Base-by-base conservation (phyloP, 2,113 vertebrate species). In the Mirounga angustirostris region DNA sequence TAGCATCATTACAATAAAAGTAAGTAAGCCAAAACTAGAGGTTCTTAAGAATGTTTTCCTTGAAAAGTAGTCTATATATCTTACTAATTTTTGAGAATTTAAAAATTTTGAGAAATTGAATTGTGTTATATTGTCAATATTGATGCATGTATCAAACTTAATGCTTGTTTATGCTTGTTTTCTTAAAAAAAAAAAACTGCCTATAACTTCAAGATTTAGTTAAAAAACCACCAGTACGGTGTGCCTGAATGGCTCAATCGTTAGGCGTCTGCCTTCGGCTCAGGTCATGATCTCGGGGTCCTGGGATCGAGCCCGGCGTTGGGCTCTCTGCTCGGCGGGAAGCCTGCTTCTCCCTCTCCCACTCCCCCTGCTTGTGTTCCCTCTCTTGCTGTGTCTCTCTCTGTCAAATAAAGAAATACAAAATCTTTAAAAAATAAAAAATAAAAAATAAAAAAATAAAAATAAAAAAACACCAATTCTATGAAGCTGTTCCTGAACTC, bases 1-100 rank as follows among this genome's bases (percentile, higher is more conserved):
- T 26, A 79, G 19, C 22, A 58, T 36, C 54, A 91, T 89, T 89
- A 63, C 21, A 84, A 84, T 83, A 87, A 87, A 96, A 69, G 24
- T 52, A 89, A 86, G 46, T 26, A 67, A 56, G 52, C n/a, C 28
- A 83, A 94, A 89, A 73, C 19, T 24, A 54, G 5, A 24, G 2
- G 21, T 59, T 85, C 36, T 93, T 26, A 74, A 79, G n/a, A 58
- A 89, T 40, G 1, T 69, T 59, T 36, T 80, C 26, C 4, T 88
- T 84, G 36, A 78, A 83, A 94, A 83, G 54, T 36, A 74, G n/a
- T 81, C 26, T 79, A 89, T 84, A 92, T 56, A 50, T 33, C 9
- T 73, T 63, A 73, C 12, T 94, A 28, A 76, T 46, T 76, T 91
- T 61, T 19, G 40, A 81, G 24, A 61, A 83, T 63, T 52, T 71